Conservation (phyloP, 37 sponge, comb jelly and placozoan genomes). For the Agelas oroides region DNA sequence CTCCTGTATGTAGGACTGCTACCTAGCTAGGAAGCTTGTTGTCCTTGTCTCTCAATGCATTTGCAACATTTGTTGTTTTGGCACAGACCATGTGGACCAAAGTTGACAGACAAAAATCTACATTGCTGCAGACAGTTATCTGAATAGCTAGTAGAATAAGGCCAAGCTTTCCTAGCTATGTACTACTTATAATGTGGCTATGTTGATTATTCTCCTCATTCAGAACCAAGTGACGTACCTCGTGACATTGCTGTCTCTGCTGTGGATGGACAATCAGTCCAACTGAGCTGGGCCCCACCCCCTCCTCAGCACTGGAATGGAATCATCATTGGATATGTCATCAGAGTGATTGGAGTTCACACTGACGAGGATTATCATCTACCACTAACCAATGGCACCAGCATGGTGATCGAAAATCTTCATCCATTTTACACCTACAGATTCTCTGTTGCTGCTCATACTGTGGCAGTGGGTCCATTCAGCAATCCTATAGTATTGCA, state of each 20-base stretch:
- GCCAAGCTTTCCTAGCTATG: too few species aligned
- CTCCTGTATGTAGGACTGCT: too few species aligned
- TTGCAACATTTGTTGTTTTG: too few species aligned
- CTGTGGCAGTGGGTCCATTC: slow-evolving; percentile 40
- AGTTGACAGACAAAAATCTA: too few species aligned
- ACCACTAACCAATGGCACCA: not conserved
- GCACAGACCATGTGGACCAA: too few species aligned
- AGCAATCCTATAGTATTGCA: not conserved
- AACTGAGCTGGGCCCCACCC: slow-evolving; percentile 43
- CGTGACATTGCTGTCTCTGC: not conserved
- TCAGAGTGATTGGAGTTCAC: slow-evolving; percentile 11
- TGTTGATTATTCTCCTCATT: not conserved
- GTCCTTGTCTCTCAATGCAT: too few species aligned
- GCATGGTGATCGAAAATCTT: not conserved
- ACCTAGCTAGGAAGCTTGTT: too few species aligned
- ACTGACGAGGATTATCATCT: not conserved
- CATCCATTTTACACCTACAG: slow-evolving; percentile 36
- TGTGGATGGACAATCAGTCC: not conserved
- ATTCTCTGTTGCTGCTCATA: slow-evolving; percentile 36
- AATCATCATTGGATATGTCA: slow-evolving; percentile 28
- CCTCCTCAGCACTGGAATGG: slow-evolving; percentile 38
- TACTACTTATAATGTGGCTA: too few species aligned
- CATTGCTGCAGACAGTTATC: too few species aligned
- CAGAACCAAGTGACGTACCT: slow-evolving; percentile 33
- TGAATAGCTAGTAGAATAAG: too few species aligned